Base-by-base conservation (phyloP, 1,140 invertebrate species). In the Pristionchus pacificus region DNA sequence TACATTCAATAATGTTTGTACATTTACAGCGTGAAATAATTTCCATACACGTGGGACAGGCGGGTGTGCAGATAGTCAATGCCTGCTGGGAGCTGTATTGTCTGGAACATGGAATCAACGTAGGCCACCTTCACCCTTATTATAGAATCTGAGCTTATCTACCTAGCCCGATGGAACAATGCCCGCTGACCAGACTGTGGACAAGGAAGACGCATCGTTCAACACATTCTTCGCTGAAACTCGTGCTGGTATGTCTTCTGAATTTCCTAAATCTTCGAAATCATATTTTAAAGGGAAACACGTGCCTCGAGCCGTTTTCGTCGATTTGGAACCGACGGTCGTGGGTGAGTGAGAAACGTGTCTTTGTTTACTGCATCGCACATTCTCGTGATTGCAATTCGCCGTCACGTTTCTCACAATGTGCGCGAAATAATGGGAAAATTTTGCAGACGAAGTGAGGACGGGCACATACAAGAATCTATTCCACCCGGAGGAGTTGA, bases 21-120 rank as follows among this genome's bases (percentile, higher is more conserved):
- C n/a, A n/a, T n/a, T 70, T 64, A 15, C 91, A 93, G 86, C 77
- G 80, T 33, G 92, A 93, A 88, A 91, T 90, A 82, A 90, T 93
- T 79, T 91, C 90, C 76, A 89, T 92, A 72, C 91, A 93, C 85
- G 89, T 93, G 79, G 91, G 91, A 60, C 91, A 93, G 86, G 91
- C 91, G 69, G 92, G 92, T 61, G 91, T 92, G 1, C 92, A 93
- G 86, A 92, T 93, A 81, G 92, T 91, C 75, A 92, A 92, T 83
- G 90, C 88, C 57, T 88, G 88, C 78, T 88, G 88, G 88, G 92
- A 84, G n/a, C n/a, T n/a, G n/a, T n/a, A n/a, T n/a, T n/a, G n/a
- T n/a, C n/a, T n/a, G n/a, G n/a, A n/a, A n/a, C 74, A 75, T 55
- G 55, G 55, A 30, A 65, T 75, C 30, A 57, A 72, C 1, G 31